Percentiles rank a stretch among this genome's conserved stretches.
Evolutionary conservation across 1,140 invertebrate genomes (phyloP).

Genomic region (Babylonia areolata): DNA sequence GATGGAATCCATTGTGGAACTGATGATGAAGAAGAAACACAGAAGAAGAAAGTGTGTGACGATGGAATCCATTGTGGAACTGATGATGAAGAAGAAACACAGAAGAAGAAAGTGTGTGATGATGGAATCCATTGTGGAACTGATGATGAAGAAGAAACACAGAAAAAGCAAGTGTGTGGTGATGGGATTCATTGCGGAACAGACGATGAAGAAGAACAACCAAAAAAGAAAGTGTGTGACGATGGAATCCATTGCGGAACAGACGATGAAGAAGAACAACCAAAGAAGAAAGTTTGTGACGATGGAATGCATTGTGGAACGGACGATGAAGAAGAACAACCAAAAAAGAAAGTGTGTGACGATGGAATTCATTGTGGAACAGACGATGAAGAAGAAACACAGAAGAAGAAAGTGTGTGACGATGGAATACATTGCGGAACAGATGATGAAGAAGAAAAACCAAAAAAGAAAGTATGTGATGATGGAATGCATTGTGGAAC

Average conservation of each 20-base stretch:
- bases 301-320: constrained; percentile 51
- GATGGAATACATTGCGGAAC: constrained; percentile 55
- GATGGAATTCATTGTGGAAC: constrained; percentile 54
- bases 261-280: constrained; percentile 40
- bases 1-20: too few species aligned
- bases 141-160: constrained; percentile 24
- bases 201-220: constrained; percentile 45
- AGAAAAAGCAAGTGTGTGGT: constrained; percentile 44
- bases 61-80: too few species aligned
- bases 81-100: too few species aligned
- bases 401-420: constrained; percentile 35
- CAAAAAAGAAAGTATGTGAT: constrained; percentile 39
- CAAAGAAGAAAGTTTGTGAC: constrained; percentile 24
- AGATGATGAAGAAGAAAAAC: constrained; percentile 51
- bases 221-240: constrained; percentile 40
- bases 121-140: constrained; percentile 49
- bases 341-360: constrained; percentile 40
- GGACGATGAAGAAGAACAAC: constrained; percentile 48
- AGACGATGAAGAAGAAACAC: constrained; percentile 49
- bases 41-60: not conserved
- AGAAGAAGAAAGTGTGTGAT: constrained; percentile 40
- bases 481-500: constrained; percentile 50
- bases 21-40: too few species aligned
- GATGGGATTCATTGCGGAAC: constrained; percentile 57
- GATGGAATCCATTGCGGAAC: constrained; percentile 49